Percentiles rank a stretch among this genome's conserved stretches.
phyloP scores from a whole-genome alignment of 2,888 invertebrate genomes.

The Agrilus biguttatus region DNA sequence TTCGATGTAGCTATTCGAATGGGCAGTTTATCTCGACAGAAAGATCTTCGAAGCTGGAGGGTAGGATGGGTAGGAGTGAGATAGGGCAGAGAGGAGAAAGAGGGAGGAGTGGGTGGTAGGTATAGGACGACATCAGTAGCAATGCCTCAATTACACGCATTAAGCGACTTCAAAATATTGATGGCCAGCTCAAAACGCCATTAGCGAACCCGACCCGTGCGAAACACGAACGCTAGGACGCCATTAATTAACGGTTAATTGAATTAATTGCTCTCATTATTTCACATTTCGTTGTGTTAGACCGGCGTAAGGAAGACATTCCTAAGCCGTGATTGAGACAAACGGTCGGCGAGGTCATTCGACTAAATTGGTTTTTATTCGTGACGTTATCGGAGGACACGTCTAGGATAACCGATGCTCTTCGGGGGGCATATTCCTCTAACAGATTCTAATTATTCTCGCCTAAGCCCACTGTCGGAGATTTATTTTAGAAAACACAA shows the following conservation, averaged over 20 bases:
- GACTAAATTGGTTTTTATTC: conserved; percentile 34
- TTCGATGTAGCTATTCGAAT: neutral
- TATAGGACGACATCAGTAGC: conserved; percentile 2
- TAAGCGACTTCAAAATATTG: conserved; percentile 27
- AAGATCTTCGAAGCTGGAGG: too few relatives aligned
- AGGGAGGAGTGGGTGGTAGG: too few relatives aligned
- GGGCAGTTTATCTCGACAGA: too few relatives aligned
- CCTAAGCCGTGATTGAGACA: conserved; percentile 33
- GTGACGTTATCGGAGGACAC: conserved; percentile 18
- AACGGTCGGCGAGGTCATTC: conserved; percentile 30
- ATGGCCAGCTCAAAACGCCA: conserved; percentile 36
- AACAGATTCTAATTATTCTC: too few relatives aligned
- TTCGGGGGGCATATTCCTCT: too few relatives aligned
- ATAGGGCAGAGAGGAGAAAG: too few relatives aligned
- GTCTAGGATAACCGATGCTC: conserved; percentile 11
- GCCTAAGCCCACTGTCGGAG: too few relatives aligned
- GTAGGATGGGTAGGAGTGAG: too few relatives aligned
- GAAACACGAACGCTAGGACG: conserved; percentile 28
- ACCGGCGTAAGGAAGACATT: conserved; percentile 23
- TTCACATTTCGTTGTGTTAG: conserved; percentile 31
- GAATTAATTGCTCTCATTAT: conserved; percentile 40
- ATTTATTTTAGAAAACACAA: too few relatives aligned
- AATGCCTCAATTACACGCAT: conserved; percentile 13
- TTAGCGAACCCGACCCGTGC: conserved; percentile 26
- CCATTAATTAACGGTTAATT: conserved; percentile 40